Evolutionary conservation across 2,113 vertebrate species (phyloP), one percentile per base, ranked within the genome.

Genomic region (Toxotes chatareus): DNA sequence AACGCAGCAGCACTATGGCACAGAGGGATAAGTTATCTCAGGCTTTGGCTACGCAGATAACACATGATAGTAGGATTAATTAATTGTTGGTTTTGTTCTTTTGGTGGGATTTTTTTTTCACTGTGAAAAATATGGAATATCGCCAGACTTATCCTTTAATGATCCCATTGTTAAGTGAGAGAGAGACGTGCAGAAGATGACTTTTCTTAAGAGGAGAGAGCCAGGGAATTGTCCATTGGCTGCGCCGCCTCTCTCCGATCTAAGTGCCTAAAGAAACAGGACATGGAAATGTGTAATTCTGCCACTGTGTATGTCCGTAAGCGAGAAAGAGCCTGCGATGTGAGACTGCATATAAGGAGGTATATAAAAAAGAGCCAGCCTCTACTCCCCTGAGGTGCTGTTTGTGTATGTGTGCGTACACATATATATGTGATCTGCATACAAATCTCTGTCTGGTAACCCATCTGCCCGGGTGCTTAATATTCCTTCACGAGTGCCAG

Each of bases 211-310:
- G 62, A 61, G 71, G 3, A 69, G 23, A 66, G 34, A 40, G 61
- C 60, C 49, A 23, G 27, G 34, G 77, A 51, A 85, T 59, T 68
- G 74, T 77, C 86, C 79, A 82, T 62, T 73, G 67, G 66, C 77
- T 66, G 61, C 65, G 62, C 56, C 76, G 74, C 64, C 70, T 82
- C 76, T 67, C 76, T 85, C 65, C 57, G 76, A 89, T 92, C 62
- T 66, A 16, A 86, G 47, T 10, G 79, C 83, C 87, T 80, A 0
- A 44, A 82, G 76, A 91, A 90, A 90, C 82, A 88, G 80, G 80
- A 83, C 88, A 69, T 49, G 71, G 63, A 85, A 75, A 78, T 82
- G 69, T 75, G 47, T 70, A 53, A 66, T 68, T 84, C 77, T 66
- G 57, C 71, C 62, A 62, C 61, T 77, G 82, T 74, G 72, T 34